Percentiles rank a stretch among this genome's conserved stretches.
These are phyloP conservation scores for Sweltsa coloradensis DNA, from an alignment of 1,140 invertebrate species.

Conservation along the genomic window DNA sequence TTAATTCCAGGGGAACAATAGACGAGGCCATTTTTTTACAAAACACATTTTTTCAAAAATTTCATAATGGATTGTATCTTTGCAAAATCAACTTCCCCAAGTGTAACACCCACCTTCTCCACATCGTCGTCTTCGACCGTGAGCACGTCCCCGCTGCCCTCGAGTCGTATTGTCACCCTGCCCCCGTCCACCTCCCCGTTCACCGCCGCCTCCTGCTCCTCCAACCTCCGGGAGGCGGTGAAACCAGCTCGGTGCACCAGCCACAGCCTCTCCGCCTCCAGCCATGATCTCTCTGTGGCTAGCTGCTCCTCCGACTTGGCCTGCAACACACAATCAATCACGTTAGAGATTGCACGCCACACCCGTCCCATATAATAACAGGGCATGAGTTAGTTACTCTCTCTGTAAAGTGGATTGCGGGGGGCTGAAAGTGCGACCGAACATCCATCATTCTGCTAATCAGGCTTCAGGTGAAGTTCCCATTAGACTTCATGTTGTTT, in stretches of 20 bases:
- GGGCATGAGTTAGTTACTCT: too few species aligned
- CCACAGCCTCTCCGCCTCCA: conserved; percentile 74
- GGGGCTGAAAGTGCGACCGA: too few species aligned
- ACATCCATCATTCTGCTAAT: too few species aligned
- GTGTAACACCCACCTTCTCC: conserved; percentile 52
- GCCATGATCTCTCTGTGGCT: conserved; percentile 65
- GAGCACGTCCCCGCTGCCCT: conserved; percentile 62
- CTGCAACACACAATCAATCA: too few species aligned
- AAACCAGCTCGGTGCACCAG: conserved; percentile 83
- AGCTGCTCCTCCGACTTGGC: conserved; percentile 70
- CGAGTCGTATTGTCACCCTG: conserved; percentile 57
- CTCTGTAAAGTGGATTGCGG: too few species aligned
- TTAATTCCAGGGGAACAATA: too few species aligned
- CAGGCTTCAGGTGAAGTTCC: too few species aligned
- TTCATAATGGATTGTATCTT: neutral
- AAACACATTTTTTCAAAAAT: too few species aligned
- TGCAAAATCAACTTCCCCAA: neutral
- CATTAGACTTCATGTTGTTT: too few species aligned
- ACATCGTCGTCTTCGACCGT: conserved; percentile 86
- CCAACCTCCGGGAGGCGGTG: conserved; percentile 58
- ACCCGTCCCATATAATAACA: too few species aligned
- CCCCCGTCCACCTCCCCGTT: conserved; percentile 36
- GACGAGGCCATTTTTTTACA: too few species aligned
- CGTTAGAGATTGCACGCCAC: too few species aligned
- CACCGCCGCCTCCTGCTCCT: conserved; percentile 16